Conservation (phyloP, 2,113 vertebrate species). For the Chauna torquata region DNA sequence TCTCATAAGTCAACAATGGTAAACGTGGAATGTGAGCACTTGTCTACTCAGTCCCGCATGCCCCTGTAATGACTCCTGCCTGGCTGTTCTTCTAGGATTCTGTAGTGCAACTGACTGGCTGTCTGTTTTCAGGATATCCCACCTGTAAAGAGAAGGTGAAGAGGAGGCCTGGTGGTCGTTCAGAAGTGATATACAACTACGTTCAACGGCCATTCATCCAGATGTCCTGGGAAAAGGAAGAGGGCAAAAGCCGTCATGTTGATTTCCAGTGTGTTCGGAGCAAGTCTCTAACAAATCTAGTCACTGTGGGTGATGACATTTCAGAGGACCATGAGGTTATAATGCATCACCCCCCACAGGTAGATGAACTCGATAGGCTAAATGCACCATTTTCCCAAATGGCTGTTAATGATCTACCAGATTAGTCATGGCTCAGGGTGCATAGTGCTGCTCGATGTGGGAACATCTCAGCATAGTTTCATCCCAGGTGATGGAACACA, state of each 20-base stretch:
- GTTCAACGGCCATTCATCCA: conserved; percentile 84
- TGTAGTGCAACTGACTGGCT: not conserved
- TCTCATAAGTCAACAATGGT: not conserved
- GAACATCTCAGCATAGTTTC: not conserved
- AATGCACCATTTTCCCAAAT: conserved; percentile 77
- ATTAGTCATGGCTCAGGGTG: conserved; percentile 43
- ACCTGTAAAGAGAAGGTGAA: conserved; percentile 87
- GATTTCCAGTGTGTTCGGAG: conserved; percentile 86
- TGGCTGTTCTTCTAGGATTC: not conserved
- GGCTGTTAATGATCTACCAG: conserved; percentile 68
- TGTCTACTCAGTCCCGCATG: not conserved
- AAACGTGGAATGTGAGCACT: not conserved
- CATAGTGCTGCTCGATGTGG: not conserved
- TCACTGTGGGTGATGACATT: conserved; percentile 71
- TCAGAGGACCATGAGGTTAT: conserved; percentile 75
- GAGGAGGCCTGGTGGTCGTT: conserved; percentile 79
- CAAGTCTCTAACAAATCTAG: conserved; percentile 83
- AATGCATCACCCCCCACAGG: conserved; percentile 80
- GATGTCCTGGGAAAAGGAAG: conserved; percentile 88
- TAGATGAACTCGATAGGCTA: conserved; percentile 84
- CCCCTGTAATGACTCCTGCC: not conserved
- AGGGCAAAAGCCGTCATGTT: conserved; percentile 85
- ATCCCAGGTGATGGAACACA: not conserved
- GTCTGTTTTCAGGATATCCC: conserved; percentile 77
- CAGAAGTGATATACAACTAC: conserved; percentile 85